Percentiles rank a stretch among this genome's conserved stretches.
Conservation (phyloP, 2,113 vertebrate genomes). For the Nansenia antarctica region DNA sequence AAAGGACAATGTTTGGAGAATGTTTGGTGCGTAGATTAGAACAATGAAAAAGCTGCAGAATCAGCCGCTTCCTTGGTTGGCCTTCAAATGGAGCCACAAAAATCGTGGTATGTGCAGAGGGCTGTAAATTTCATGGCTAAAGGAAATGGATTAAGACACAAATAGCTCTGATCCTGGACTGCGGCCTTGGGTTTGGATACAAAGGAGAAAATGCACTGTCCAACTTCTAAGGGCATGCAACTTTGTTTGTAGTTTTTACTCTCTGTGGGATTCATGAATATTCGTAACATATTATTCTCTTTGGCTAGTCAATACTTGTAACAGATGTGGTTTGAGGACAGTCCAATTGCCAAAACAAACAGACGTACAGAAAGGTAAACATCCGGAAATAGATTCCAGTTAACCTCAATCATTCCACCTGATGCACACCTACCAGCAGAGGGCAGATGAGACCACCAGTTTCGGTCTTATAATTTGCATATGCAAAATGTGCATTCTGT, state of each 20-base stretch:
- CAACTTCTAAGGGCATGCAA: conserved; percentile 9
- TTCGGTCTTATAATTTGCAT: background rate
- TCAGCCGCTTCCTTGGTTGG: conserved; percentile 8
- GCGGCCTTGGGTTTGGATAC: background rate
- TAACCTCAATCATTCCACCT: conserved; percentile 15
- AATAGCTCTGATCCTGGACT: background rate
- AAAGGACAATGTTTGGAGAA: conserved; percentile 16
- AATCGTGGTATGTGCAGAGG: conserved; percentile 16
- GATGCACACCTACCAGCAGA: conserved; percentile 18
- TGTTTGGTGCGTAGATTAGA: no score
- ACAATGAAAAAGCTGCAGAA: background rate
- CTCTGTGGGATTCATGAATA: background rate
- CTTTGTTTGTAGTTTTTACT: background rate
- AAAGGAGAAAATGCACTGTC: conserved; percentile 2
- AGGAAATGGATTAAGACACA: conserved; percentile 9
- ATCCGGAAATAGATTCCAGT: background rate
- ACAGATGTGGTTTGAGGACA: background rate
- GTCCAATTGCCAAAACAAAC: conserved; percentile 13
- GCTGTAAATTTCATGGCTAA: conserved; percentile 26
- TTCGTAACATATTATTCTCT: background rate
- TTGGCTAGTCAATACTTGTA: background rate
- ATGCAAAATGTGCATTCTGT: background rate
- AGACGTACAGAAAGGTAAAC: background rate
- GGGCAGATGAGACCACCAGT: conserved; percentile 13
- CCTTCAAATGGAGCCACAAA: conserved; percentile 34